Base-by-base conservation (phyloP, 2,797 vertebrate genomes). In the Clarias pachynema region DNA sequence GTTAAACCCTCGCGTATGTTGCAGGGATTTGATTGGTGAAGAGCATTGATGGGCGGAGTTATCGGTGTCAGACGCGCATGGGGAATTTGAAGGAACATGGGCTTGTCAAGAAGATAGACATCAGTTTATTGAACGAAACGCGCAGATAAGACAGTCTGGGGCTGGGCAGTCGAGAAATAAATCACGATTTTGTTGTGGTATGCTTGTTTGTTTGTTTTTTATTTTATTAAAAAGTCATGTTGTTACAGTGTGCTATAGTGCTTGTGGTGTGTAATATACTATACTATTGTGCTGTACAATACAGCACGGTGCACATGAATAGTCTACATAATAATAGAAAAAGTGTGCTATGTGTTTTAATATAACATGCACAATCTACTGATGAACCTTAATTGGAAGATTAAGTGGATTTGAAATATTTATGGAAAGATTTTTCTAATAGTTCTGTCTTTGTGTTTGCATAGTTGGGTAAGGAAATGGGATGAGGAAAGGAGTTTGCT, bases 161-260 rank as follows among this genome's bases (percentile, higher is more conserved):
- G 40, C 63, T 82, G 57, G n/a, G 37, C 78, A 57, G 56, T 53
- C 44, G 56, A 12, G 15, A 87, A 85, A 75, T 59, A 68, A 63
- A 31, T 9, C 15, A 65, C 24, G 16, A 60, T 24, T 37, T 57
- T 8, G 9, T 57, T 57, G 24, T 53, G 18, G 6, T 74, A 1
- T 3, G 16, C 72, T 29, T 49, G 24, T 57, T 34, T 82, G 24
- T 49, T 40, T 40, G 5, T 3, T 37, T 49, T 37, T 72, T 49
- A n/a, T 72, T n/a, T 22, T 40, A 40, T 68, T 68, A 66, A 59
- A 86, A 77, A 89, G 91, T 90, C 89, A 91, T 93, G 93, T 91
- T 91, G 94, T 90, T 93, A 92, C 92, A 89, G 49, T 92, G 80
- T 85, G 88, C 86, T 10, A 34, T 9, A 20, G 37, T 85, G 56